Percentiles rank a stretch among this genome's conserved stretches.
Conservation (phyloP, 1,140 invertebrate genomes). For the Helicoverpa armigera region DNA sequence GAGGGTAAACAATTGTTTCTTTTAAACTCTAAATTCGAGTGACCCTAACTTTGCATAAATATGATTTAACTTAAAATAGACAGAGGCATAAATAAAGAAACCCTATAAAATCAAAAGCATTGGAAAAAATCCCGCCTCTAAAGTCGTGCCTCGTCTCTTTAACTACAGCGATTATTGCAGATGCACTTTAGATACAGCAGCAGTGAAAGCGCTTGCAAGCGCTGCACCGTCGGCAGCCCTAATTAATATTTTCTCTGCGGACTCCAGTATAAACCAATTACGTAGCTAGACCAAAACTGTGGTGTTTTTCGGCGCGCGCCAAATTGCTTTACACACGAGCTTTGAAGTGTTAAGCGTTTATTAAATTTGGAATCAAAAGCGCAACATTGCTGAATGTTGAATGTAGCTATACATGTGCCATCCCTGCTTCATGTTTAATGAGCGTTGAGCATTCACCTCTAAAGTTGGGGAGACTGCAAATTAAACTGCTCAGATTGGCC, state of each 20-base stretch:
- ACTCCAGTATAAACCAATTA: constrained; percentile 80
- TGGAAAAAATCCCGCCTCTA: background rate
- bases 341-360: constrained; percentile 84
- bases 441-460: constrained; percentile 16
- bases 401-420: constrained; percentile 27
- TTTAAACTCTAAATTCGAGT: no score
- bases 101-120: background rate
- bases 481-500: constrained; percentile 8
- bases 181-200: constrained; percentile 50
- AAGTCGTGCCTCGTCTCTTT: background rate
- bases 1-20: no score
- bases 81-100: background rate
- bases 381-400: constrained; percentile 61
- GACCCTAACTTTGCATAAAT: no score
- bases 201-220: constrained; percentile 70
- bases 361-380: constrained; percentile 80
- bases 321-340: constrained; percentile 81
- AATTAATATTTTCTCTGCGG: constrained; percentile 81
- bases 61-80: no score
- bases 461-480: constrained; percentile 26
- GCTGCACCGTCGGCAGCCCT: constrained; percentile 70
- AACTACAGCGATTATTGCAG: constrained; percentile 31
- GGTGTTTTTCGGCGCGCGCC: constrained; percentile 79
- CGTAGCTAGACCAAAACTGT: constrained; percentile 75
- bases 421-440: constrained; percentile 37